Base-by-base conservation (phyloP, 1,140 invertebrate genomes). In the Microplitis demolitor region DNA sequence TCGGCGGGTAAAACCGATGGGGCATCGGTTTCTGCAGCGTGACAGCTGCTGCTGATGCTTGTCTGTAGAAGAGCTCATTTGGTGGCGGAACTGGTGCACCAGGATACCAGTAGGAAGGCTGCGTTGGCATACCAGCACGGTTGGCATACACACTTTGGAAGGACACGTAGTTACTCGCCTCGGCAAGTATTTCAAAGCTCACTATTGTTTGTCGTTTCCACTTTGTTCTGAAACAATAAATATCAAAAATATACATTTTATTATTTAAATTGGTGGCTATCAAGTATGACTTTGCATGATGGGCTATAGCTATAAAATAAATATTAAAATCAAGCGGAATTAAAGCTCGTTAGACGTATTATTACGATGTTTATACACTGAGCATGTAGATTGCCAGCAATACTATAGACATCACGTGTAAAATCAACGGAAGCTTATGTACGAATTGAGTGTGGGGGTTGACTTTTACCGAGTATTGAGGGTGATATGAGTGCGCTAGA, bases 121-220 rank as follows among this genome's bases (percentile, higher is more conserved):
- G 87, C 90, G 84, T 82, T 89, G 85, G 82, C 0, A 85, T 81
- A 3, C 82, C 82, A 1, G 82, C 79, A 0, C 81, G 77, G 14
- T 79, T 80, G 33, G 96, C 95, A 82, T 98, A 95, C 72, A 99
- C 89, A 69, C 97, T 90, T 86, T 99, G 97, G 75, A 99, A 95
- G 3, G 97, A 97, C 0, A 97, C 97, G 85, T 97, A 97, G 88
- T 98, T 99, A 4, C 96, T 96, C 0, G 97, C 96, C 84, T 99
- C 98, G 0, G 97, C 95, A 67, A 99, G 87, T 16, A 99, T 90
- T 85, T 99, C 98, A 74, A 98, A 87, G 0, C 97, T 97, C 0
- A 99, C 97, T 0, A 97, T 97, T 3, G 97, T 98, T 87, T 99
- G 98, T 4, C 98, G 91, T 86, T 99, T 99, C 98, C 98, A 99